These are phyloP conservation scores for Bostrychus sinensis DNA, from an alignment of 2,113 vertebrate species.

Conservation along the genomic window DNA sequence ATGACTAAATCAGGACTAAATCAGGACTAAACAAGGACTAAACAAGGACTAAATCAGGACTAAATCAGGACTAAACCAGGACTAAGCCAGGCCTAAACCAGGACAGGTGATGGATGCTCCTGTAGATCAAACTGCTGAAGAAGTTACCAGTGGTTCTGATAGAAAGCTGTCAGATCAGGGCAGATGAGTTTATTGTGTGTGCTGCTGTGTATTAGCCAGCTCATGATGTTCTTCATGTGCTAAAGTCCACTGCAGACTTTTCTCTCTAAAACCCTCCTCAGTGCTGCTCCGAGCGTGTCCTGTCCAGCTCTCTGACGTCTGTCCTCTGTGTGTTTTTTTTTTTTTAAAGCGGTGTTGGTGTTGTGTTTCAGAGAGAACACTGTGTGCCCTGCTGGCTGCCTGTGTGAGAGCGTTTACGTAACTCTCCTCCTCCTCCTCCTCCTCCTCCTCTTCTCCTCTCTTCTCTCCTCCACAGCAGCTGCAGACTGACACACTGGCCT, in stretches of 20 bases:
- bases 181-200: too few species aligned
- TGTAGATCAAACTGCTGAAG: too few species aligned
- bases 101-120: too few species aligned
- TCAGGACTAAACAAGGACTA: too few species aligned
- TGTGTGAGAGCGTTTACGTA: neutral
- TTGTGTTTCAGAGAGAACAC: conserved; percentile 1
- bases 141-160: too few species aligned
- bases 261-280: neutral
- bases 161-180: too few species aligned
- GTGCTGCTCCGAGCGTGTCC: neutral
- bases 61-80: too few species aligned
- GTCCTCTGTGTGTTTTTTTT: too few species aligned
- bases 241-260: neutral
- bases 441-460: neutral
- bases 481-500: conserved; percentile 9
- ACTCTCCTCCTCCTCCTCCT: neutral
- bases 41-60: too few species aligned
- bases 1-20: too few species aligned
- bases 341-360: neutral
- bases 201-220: too few species aligned
- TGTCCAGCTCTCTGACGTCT: neutral
- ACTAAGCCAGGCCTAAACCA: too few species aligned
- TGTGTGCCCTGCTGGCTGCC: conserved; percentile 4
- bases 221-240: neutral
- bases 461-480: neutral